A percentile compares a stretch with the other conserved stretches of the same genome.
These are phyloP conservation scores for Cyclopterus lumpus DNA, from an alignment of 2,797 vertebrate species.

Conservation along the genomic window DNA sequence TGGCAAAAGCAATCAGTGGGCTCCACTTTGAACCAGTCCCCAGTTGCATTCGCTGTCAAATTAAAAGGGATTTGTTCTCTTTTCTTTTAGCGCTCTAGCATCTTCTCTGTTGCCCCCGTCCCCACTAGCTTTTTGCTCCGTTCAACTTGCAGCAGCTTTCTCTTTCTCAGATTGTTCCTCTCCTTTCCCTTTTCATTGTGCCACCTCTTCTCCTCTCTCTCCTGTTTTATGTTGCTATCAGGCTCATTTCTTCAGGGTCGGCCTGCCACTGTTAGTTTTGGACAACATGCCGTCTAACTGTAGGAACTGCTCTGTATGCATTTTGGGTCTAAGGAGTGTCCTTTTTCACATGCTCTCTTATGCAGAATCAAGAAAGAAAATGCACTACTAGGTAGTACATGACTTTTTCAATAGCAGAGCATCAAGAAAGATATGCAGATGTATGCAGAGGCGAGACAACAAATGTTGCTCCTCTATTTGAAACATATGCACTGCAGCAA, in stretches of 20 bases:
- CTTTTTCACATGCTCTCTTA: conserved; percentile 53
- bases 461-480: conserved; percentile 39
- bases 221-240: conserved; percentile 64
- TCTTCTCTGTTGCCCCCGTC: conserved; percentile 35
- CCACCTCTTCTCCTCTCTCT: conserved; percentile 10
- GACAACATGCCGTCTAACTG: conserved; percentile 66
- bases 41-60: conserved; percentile 77
- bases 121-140: conserved; percentile 19
- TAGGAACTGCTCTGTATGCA: conserved; percentile 68
- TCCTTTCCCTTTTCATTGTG: neutral
- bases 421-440: conserved; percentile 23
- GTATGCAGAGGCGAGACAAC: conserved; percentile 37
- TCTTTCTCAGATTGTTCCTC: neutral
- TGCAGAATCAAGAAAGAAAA: conserved; percentile 17
- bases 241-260: conserved; percentile 53
- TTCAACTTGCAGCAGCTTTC: conserved; percentile 1
- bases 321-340: conserved; percentile 54
- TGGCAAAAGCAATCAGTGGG: conserved; percentile 81
- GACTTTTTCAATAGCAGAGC: conserved; percentile 38
- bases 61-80: conserved; percentile 76
- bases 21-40: conserved; percentile 70
- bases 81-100: conserved; percentile 48
- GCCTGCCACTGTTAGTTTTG: conserved; percentile 71
- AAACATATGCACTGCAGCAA: conserved; percentile 17
- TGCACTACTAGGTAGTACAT: conserved; percentile 15